These are phyloP conservation scores for Calyptommatus sinebrachiatus DNA, from an alignment of 2,113 vertebrate species.

Conservation along the genomic window DNA sequence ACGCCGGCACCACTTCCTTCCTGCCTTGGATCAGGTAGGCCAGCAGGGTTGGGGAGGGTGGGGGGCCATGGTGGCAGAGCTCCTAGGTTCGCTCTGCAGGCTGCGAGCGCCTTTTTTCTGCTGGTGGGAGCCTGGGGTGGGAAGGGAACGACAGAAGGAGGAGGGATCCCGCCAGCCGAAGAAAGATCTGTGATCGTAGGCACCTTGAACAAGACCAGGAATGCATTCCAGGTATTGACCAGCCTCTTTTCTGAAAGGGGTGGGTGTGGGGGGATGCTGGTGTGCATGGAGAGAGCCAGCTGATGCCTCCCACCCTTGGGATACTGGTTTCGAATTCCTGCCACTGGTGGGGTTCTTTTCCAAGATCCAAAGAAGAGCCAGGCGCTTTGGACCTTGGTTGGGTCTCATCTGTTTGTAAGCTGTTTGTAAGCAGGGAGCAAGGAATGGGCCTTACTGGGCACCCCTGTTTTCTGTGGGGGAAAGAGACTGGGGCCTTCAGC, in stretches of 20 bases:
- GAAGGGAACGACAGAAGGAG: not conserved
- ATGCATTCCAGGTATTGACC: not conserved
- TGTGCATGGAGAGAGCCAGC: not conserved
- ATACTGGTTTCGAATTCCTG: not conserved
- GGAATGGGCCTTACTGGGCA: not conserved
- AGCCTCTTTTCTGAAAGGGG: not conserved
- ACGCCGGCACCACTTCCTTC: not conserved
- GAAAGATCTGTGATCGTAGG: not conserved
- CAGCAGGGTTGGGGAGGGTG: not conserved
- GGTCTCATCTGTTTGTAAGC: not conserved
- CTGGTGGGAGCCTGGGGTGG: not conserved
- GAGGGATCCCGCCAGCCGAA: too few species aligned
- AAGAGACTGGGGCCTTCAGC: not conserved
- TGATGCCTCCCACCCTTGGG: not conserved
- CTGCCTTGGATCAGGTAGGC: slow-evolving; percentile 23
- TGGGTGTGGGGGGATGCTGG: too few species aligned
- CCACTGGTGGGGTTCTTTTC: not conserved
- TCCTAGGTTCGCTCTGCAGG: too few species aligned
- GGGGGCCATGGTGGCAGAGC: too few species aligned
- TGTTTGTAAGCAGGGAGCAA: not conserved
- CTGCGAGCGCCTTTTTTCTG: too few species aligned
- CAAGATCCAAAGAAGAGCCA: not conserved
- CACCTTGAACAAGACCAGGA: not conserved
- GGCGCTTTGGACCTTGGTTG: not conserved
- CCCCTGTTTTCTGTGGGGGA: not conserved